Evolutionary conservation across 1,140 invertebrate species (phyloP).

Genomic region (Rhizoglyphus robini): DNA sequence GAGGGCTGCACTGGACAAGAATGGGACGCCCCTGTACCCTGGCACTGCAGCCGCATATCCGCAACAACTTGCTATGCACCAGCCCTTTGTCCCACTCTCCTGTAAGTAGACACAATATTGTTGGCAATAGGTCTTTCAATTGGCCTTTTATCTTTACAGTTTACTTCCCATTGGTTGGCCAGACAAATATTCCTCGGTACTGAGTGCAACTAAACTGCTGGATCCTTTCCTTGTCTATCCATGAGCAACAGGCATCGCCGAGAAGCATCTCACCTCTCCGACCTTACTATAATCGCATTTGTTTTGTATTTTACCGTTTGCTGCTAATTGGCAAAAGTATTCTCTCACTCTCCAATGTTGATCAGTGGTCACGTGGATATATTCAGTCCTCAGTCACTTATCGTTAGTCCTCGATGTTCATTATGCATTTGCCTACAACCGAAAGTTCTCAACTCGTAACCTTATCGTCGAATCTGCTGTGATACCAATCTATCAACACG

Average conservation of each 20-base stretch:
- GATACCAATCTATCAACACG: not conserved
- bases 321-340: too few relatives aligned
- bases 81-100: constrained; percentile 51
- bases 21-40: constrained; percentile 85
- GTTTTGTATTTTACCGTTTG: too few relatives aligned
- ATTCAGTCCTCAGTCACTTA: too few relatives aligned
- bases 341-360: too few relatives aligned
- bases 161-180: constrained; percentile 9
- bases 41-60: constrained; percentile 49
- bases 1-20: constrained; percentile 75
- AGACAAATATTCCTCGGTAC: constrained; percentile 14
- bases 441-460: not conserved
- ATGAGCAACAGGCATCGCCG: too few relatives aligned
- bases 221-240: too few relatives aligned
- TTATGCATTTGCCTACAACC: not conserved
- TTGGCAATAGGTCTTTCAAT: not conserved
- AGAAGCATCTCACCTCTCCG: too few relatives aligned
- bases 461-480: not conserved
- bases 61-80: constrained; percentile 65
- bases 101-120: constrained; percentile 32
- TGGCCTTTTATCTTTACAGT: not conserved
- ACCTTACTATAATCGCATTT: not conserved
- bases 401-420: too few relatives aligned
- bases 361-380: too few relatives aligned
- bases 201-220: not conserved